Base-by-base conservation (phyloP, 2,888 invertebrate species). In the Drosophila merina region DNA sequence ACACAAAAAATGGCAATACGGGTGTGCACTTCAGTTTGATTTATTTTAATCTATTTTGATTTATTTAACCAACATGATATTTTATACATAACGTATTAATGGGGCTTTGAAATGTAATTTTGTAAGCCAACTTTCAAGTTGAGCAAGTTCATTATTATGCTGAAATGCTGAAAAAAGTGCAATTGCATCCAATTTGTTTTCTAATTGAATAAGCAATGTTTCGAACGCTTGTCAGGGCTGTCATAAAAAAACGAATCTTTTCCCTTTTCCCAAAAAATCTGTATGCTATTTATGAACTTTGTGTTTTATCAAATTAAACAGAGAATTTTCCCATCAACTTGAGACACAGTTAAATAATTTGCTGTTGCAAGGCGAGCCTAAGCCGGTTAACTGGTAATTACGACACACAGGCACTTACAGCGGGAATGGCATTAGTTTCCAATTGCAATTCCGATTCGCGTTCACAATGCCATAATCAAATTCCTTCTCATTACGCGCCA, bases 401-500 rank as follows among this genome's bases (percentile, higher is more conserved):
- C 62, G 60, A 36, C 60, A 75, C 68, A 86, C 75, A 69, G 80
- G 73, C 80, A 83, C 83, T 83, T 70, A 69, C 49, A 25, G 38
- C 7, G n/a, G 36, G 36, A 28, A 38, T 64, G 74, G 67, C 47
- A 56, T 50, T 30, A 58, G 70, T 57, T 44, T 12, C 54, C 64
- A 55, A 51, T 54, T 57, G 38, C 31, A 54, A 42, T 26, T 31
- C 59, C 51, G 40, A 58, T 26, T 42, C 26, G 49, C 59, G 20
- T 14, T 47, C 42, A 69, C 70, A 84, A 77, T 74, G 78, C 49
- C 58, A 75, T 84, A 87, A 87, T 88, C 88, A 87, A 81, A 88
- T 86, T 86, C 75, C 71, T 71, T 70, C 80, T 88, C 89, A 86
- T 88, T 87, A 87, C 75, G 80, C 62, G 58, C 70, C 86, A 82